These are phyloP conservation scores for Lucilia cuprina DNA, from an alignment of 1,140 invertebrate genomes.

Conservation along the genomic window DNA sequence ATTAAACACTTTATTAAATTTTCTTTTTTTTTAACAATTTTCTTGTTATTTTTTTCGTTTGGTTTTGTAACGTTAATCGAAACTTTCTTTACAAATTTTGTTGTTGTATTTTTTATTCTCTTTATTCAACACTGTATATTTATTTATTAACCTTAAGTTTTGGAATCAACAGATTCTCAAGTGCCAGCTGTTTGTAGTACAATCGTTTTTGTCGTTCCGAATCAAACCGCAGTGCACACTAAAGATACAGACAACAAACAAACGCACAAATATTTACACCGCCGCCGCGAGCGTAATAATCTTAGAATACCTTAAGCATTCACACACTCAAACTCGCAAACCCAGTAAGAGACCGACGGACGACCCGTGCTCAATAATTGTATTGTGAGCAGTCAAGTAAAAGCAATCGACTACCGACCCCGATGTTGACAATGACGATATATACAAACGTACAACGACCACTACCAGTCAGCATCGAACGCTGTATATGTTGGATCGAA, in stretches of 20 bases:
- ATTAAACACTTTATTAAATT: too few relatives aligned
- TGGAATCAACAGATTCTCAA: conserved; percentile 25
- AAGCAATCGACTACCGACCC: neutral
- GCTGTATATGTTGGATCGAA: neutral
- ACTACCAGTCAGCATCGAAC: neutral
- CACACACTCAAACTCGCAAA: neutral
- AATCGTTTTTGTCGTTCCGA: neutral
- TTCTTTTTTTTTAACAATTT: too few relatives aligned
- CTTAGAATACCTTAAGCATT: neutral
- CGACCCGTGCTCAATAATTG: neutral
- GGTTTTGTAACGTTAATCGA: neutral
- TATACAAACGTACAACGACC: neutral
- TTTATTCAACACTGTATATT: conserved; percentile 1
- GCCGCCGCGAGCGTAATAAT: neutral
- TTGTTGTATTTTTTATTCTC: neutral
- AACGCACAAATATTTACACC: neutral
- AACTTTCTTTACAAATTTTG: neutral
- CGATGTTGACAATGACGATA: neutral
- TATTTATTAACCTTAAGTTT: neutral
- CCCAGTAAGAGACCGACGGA: neutral
- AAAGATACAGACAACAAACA: neutral
- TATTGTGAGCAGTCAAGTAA: neutral
- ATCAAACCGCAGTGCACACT: neutral
- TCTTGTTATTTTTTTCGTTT: too few relatives aligned
- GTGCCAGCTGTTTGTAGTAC: conserved; percentile 9